Evolutionary conservation across 1,140 invertebrate genomes (phyloP), one percentile per base, ranked within the genome.

Genomic region (Meloidogyne hapla): DNA sequence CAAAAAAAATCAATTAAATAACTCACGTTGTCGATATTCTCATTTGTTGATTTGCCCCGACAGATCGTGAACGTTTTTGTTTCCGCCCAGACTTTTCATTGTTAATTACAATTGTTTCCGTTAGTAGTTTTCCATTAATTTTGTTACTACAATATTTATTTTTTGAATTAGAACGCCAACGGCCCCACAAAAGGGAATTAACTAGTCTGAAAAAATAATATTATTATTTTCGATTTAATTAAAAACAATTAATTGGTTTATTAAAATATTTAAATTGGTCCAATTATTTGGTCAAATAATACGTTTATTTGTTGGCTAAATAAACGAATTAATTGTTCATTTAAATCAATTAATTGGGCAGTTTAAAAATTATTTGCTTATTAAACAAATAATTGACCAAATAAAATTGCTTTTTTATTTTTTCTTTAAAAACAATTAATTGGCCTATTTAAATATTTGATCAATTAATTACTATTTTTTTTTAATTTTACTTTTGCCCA

Each of bases 51-150:
- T 69, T 77, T 28, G 79, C 79, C 6, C 79, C 74, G 38, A 80
- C 74, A 13, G 79, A 80, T 33, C 79, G 42, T 18, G 79, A 80
- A 28, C 79, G 23, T 48, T 74, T 79, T 28, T 42, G 74, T 21
- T 64, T 28, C 13, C 40, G n/a, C 18, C 6, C 28, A 26, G n/a
- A 33, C 18, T 38, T 25, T 21, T 26, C 12, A 42, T 33, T 33
- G 18, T 56, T 56, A n/a, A 56, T 56, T 56, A 56, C 48, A 56
- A 56, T 5, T n/a, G 48, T 56, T 21, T 56, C 48, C n/a, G n/a
- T n/a, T 33, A 33, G 4, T 56, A 6, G 2, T 56, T n/a, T 56
- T 56, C n/a, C 45, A 18, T 48, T 56, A 56, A 56, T 56, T 56
- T 56, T 56, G n/a, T n/a, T 56, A 56, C 4, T 56, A n/a, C 18